phyloP scores from a whole-genome alignment of 2,888 invertebrate species.

The Drosophila pseudotalamancana region DNA sequence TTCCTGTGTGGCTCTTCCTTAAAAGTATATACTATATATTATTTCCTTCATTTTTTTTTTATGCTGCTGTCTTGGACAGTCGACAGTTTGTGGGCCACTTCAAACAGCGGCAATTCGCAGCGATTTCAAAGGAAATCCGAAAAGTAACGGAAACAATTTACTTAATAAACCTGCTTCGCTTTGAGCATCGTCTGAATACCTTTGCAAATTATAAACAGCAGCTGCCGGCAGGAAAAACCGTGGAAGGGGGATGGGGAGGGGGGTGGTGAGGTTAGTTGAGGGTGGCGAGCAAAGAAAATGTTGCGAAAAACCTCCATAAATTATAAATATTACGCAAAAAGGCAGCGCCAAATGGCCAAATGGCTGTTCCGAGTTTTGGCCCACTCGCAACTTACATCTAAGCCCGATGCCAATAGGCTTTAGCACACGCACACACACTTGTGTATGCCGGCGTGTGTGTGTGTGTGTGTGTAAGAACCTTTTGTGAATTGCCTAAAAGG shows the following conservation, averaged over 20 bases:
- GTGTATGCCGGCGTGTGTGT: slow-evolving; percentile 4
- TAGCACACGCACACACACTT: background rate
- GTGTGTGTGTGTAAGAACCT: slow-evolving; percentile 6
- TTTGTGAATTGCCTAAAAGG: slow-evolving; percentile 60
- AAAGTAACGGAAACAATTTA: slow-evolving; percentile 71
- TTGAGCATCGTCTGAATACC: slow-evolving; percentile 43
- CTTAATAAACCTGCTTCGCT: slow-evolving; percentile 60
- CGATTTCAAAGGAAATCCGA: slow-evolving; percentile 57
- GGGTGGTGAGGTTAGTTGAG: background rate
- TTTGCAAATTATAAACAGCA: slow-evolving; percentile 59
- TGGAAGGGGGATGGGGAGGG: background rate
- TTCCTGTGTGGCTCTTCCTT: slow-evolving; percentile 31
- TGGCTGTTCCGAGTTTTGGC: slow-evolving; percentile 17
- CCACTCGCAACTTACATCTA: slow-evolving; percentile 45
- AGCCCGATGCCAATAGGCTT: slow-evolving; percentile 27
- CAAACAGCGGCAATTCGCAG: slow-evolving; percentile 39
- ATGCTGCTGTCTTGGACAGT: slow-evolving; percentile 40
- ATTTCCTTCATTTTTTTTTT: slow-evolving; percentile 4
- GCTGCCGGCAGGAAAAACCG: background rate
- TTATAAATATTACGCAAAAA: slow-evolving; percentile 67
- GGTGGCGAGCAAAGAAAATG: slow-evolving; percentile 4
- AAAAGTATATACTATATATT: background rate
- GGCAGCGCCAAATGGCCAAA: slow-evolving; percentile 41
- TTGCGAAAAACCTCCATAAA: slow-evolving; percentile 57
- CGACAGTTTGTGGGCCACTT: slow-evolving; percentile 38